Conservation (phyloP, 2,888 invertebrate species). For the Metopia argyrocephala region DNA sequence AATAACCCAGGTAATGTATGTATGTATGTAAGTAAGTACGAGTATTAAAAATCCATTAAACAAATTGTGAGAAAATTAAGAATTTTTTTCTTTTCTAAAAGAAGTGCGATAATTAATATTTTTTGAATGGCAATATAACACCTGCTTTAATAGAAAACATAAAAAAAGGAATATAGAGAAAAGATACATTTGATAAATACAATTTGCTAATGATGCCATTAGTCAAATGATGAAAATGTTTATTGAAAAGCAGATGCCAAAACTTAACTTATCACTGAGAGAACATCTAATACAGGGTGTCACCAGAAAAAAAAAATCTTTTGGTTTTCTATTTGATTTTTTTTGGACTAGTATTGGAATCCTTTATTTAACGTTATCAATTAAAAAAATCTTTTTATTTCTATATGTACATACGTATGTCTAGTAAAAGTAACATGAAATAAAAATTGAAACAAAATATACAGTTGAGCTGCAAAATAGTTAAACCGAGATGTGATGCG, state of each 20-base stretch:
- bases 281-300: slow-evolving; percentile 50
- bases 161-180: background rate
- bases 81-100: background rate
- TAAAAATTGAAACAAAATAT: slow-evolving; percentile 45
- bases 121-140: slow-evolving; percentile 7
- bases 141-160: slow-evolving; percentile 20
- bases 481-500: slow-evolving; percentile 46
- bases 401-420: slow-evolving; percentile 56
- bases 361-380: slow-evolving; percentile 53
- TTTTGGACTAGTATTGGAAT: slow-evolving; percentile 58
- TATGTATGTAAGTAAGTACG: no score
- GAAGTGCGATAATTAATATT: slow-evolving; percentile 22
- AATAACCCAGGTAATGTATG: background rate
- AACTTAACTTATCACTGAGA: slow-evolving; percentile 49
- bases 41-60: slow-evolving; percentile 39
- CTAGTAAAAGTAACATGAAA: slow-evolving; percentile 44
- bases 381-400: slow-evolving; percentile 36
- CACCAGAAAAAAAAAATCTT: slow-evolving; percentile 21
- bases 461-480: background rate
- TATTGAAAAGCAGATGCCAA: slow-evolving; percentile 67
- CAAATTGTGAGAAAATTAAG: slow-evolving; percentile 51
- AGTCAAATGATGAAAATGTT: slow-evolving; percentile 22
- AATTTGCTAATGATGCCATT: slow-evolving; percentile 28
- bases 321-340: slow-evolving; percentile 4
- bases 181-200: background rate